Conservation (phyloP, 2,113 vertebrate species). For the Noctilio leporinus region DNA sequence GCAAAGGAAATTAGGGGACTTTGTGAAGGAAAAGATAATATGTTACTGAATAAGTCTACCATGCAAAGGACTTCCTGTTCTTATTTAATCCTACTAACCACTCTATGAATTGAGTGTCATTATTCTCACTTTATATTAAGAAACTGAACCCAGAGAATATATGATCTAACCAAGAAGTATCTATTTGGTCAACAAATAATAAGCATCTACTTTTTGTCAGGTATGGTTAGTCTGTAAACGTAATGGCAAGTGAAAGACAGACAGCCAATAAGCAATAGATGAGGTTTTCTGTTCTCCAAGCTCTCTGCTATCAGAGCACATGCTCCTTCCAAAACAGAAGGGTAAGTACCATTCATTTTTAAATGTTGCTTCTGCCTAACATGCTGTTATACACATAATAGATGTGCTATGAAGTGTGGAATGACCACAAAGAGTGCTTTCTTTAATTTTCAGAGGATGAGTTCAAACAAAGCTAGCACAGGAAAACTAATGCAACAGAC, state of each 20-base stretch:
- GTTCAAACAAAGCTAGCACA: neutral
- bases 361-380: neutral
- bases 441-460: neutral
- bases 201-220: neutral
- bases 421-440: neutral
- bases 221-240: neutral
- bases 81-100: neutral
- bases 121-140: neutral
- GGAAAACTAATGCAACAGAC: neutral
- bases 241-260: neutral
- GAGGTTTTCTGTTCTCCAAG: neutral
- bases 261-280: neutral
- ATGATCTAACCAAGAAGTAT: neutral
- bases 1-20: neutral
- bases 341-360: neutral
- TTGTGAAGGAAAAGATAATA: neutral
- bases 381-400: neutral
- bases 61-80: neutral
- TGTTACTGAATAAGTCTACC: neutral
- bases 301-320: neutral
- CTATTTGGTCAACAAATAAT: neutral
- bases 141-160: neutral
- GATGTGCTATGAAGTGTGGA: neutral
- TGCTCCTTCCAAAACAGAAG: neutral
- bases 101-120: neutral